phyloP scores from a whole-genome alignment of 2,113 vertebrate species.

The Microcebus tavaratra region DNA sequence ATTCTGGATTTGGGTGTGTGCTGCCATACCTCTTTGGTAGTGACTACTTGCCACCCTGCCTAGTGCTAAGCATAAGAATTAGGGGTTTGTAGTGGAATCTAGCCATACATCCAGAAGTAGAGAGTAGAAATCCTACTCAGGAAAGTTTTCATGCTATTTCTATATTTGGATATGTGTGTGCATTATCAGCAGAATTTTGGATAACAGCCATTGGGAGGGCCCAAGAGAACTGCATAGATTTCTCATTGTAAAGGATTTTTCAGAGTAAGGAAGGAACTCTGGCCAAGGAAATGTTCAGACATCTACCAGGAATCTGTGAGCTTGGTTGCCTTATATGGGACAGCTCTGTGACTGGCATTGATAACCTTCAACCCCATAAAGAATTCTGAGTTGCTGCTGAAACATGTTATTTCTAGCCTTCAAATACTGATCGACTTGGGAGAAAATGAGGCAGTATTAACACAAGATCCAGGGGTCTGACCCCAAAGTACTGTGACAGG shows the following conservation, averaged over 20 bases:
- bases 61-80: background rate
- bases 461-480: background rate
- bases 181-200: background rate
- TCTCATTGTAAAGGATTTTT: background rate
- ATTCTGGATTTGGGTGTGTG: background rate
- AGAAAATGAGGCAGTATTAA: background rate
- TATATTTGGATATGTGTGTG: background rate
- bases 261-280: background rate
- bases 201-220: background rate
- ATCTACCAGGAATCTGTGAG: background rate
- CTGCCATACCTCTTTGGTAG: background rate
- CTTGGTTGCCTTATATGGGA: background rate
- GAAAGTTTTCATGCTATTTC: background rate
- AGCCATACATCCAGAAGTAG: background rate
- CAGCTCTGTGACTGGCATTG: background rate
- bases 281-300: background rate
- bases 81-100: background rate
- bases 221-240: background rate
- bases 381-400: background rate
- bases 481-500: background rate
- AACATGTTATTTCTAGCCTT: background rate
- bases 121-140: background rate
- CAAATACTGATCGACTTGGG: background rate
- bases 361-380: background rate
- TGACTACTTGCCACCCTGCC: background rate